Percentiles rank a stretch among this genome's conserved stretches.
These are phyloP conservation scores for Melanotus villosus DNA, from an alignment of 2,888 invertebrate genomes.

Conservation along the genomic window DNA sequence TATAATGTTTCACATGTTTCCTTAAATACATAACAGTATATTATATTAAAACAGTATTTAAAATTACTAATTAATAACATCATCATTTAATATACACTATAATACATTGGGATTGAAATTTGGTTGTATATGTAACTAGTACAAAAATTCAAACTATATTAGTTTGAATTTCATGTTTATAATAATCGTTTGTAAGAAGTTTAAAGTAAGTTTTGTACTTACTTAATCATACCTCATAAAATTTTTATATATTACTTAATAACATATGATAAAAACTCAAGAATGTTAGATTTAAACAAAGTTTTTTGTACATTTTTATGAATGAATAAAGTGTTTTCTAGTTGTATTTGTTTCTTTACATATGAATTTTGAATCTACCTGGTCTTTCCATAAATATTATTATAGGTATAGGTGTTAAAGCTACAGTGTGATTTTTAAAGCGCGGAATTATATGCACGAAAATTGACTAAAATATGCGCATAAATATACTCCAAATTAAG, in stretches of 20 bases:
- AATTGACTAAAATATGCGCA: too few relatives aligned
- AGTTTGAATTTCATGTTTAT: slow-evolving; percentile 6
- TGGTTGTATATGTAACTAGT: neutral
- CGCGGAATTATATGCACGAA: too few relatives aligned
- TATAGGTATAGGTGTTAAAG: too few relatives aligned
- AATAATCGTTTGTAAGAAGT: neutral
- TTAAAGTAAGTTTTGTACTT: slow-evolving; percentile 8
- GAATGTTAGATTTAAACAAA: neutral
- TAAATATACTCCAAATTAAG: too few relatives aligned
- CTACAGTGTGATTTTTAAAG: too few relatives aligned
- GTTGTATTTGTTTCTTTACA: too few relatives aligned
- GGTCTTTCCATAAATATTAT: too few relatives aligned
- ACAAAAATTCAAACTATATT: slow-evolving; percentile 16
- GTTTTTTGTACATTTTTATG: slow-evolving; percentile 10
- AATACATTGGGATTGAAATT: neutral
- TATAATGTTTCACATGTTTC: too few relatives aligned
- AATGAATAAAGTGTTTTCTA: slow-evolving; percentile 9
- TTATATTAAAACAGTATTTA: neutral
- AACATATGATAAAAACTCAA: neutral
- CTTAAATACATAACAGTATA: too few relatives aligned
- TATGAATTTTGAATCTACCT: too few relatives aligned
- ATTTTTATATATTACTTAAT: neutral
- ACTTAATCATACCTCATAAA: slow-evolving; percentile 13
- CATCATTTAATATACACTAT: neutral
- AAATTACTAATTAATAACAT: neutral